phyloP scores from a whole-genome alignment of 2,113 vertebrate species.

The Speoplatyrhinus poulsoni region DNA sequence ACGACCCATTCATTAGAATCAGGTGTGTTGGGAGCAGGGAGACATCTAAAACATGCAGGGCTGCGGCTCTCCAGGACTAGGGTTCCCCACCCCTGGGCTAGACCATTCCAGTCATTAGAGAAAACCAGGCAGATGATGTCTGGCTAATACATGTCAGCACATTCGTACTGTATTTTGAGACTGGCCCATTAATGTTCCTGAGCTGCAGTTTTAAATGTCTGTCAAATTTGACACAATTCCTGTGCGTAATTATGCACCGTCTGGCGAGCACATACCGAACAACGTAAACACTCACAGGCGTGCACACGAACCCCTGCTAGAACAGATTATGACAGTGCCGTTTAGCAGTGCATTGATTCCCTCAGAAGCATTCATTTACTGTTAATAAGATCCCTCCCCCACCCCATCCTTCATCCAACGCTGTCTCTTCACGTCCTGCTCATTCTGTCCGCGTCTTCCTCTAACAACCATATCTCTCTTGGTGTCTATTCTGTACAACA shows the following conservation, averaged over 20 bases:
- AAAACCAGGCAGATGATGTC: not conserved
- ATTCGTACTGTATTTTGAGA: constrained; percentile 16
- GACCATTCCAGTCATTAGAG: not conserved
- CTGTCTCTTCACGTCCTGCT: not conserved
- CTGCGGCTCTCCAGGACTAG: too few species aligned
- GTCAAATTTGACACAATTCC: constrained; percentile 26
- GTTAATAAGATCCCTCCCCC: constrained; percentile 47
- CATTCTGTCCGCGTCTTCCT: constrained; percentile 14
- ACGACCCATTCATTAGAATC: too few species aligned
- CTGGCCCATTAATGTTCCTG: constrained; percentile 19
- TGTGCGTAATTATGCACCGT: constrained; percentile 12
- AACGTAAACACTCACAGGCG: constrained; percentile 6
- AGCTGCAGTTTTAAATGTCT: constrained; percentile 38
- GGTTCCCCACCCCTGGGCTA: too few species aligned
- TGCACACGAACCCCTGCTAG: not conserved
- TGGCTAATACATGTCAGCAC: not conserved
- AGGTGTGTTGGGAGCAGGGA: too few species aligned
- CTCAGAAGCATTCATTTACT: constrained; percentile 46
- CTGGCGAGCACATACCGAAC: not conserved
- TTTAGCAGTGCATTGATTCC: constrained; percentile 52
- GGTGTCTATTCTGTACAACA: not conserved
- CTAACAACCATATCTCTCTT: constrained; percentile 10
- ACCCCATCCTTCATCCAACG: constrained; percentile 13
- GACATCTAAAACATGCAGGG: too few species aligned
- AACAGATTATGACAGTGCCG: constrained; percentile 28